Percentiles rank a stretch among this genome's conserved stretches.
phyloP scores from a whole-genome alignment of 2,888 invertebrate species.

The Conistra vaccinii region DNA sequence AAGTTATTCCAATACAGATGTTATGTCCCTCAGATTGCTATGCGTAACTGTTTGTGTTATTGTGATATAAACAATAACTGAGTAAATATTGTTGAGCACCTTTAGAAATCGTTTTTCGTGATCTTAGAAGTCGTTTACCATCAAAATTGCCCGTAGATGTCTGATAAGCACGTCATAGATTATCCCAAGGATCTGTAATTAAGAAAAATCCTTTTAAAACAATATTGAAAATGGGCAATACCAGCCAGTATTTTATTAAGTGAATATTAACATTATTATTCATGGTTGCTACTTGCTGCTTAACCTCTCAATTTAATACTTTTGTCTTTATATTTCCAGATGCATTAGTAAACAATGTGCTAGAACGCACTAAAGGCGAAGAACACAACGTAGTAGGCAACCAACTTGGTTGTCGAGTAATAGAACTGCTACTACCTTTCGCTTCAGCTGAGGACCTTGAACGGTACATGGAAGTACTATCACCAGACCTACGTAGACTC shows the following conservation, averaged over 20 bases:
- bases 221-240: neutral
- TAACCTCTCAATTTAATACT: too few relatives aligned
- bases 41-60: neutral
- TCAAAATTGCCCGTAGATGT: neutral
- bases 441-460: slow-evolving; percentile 92
- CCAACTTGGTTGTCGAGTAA: slow-evolving; percentile 94
- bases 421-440: slow-evolving; percentile 94
- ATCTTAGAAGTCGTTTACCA: neutral
- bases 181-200: neutral
- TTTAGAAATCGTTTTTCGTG: neutral
- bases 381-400: slow-evolving; percentile 94
- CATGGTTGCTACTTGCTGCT: neutral
- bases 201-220: neutral
- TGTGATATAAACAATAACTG: neutral
- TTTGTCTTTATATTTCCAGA: slow-evolving; percentile 83
- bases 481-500: slow-evolving; percentile 92
- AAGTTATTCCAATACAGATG: slow-evolving; percentile 64
- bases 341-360: slow-evolving; percentile 94
- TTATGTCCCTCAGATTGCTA: neutral
- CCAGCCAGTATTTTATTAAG: neutral
- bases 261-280: neutral
- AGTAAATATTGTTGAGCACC: too few relatives aligned
- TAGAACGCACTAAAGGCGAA: slow-evolving; percentile 92
- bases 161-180: neutral
- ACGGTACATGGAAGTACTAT: slow-evolving; percentile 91